Evolutionary conservation across 2,797 vertebrate species (phyloP), one percentile per base, ranked within the genome.

Genomic region (Etheostoma nigrum): DNA sequence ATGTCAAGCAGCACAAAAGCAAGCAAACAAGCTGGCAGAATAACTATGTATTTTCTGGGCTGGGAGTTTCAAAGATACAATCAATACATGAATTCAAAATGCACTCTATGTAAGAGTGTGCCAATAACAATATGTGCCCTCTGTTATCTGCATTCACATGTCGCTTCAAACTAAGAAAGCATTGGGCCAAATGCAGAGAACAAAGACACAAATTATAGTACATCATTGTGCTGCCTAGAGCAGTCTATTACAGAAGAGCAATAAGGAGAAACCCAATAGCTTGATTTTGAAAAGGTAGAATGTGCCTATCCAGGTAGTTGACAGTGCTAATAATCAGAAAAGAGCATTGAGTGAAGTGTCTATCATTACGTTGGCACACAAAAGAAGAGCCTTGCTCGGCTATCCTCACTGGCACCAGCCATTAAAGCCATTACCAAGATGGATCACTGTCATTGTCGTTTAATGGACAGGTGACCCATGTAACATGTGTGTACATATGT

Each of bases 391-490:
- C 72, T 78, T 65, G 74, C 66, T 80, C 58, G 77, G 83, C 74
- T 27, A 70, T 61, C 60, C 66, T 77, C 79, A 59, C 72, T 68
- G 81, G 74, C 82, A 70, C 57, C n/a, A 14, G 74, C 82, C 84
- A 61, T 81, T 81, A 79, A 47, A 63, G 71, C 68, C 77, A 80
- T 90, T 80, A 88, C 72, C 60, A 85, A 82, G 87, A 91, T 81
- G 76, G 72, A 93, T 91, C 51, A 55, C 82, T 85, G 67, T 79
- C 79, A 87, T 83, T 82, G 84, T 77, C 62, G 76, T 81, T 81
- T 86, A 88, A 89, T 80, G 79, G 86, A 84, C 79, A 89, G 83
- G 86, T 89, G 86, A 87, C 82, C 79, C 69, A 36, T 63, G 76
- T 36, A 57, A 72, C 51, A 33, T 65, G 15, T 33, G 15, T 60